Evolutionary conservation across 2,113 vertebrate genomes (phyloP).

Genomic region (Salminus brasiliensis): DNA sequence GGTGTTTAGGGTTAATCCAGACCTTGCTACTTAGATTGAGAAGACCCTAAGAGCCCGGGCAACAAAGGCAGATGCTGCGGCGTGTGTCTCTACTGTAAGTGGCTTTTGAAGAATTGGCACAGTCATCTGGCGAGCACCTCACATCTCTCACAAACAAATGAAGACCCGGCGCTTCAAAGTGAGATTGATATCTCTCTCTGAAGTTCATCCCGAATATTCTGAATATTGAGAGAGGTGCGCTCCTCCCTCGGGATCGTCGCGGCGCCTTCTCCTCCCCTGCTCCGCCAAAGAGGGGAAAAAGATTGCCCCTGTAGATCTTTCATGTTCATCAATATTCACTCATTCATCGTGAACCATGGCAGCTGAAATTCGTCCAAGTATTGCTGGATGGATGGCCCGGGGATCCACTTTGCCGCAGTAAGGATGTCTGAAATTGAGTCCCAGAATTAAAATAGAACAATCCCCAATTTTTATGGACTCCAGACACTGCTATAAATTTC

Average conservation of each 20-base stretch:
- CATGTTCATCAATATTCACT: slow-evolving; percentile 83
- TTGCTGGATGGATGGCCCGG: slow-evolving; percentile 71
- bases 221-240: slow-evolving; percentile 83
- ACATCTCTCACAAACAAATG: slow-evolving; percentile 84
- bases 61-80: slow-evolving; percentile 69
- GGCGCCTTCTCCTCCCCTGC: slow-evolving; percentile 64
- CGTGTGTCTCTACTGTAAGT: slow-evolving; percentile 74
- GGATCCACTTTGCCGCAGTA: slow-evolving; percentile 70
- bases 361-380: slow-evolving; percentile 79
- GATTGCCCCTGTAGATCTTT: slow-evolving; percentile 71
- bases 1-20: slow-evolving; percentile 67
- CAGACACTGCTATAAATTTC: slow-evolving; percentile 78
- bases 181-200: slow-evolving; percentile 90
- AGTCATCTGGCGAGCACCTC: slow-evolving; percentile 77
- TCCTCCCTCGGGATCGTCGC: slow-evolving; percentile 72
- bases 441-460: slow-evolving; percentile 82
- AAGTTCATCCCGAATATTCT: slow-evolving; percentile 84
- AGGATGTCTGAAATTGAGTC: slow-evolving; percentile 76
- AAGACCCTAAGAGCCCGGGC: slow-evolving; percentile 60
- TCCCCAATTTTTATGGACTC: slow-evolving; percentile 72
- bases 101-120: slow-evolving; percentile 83
- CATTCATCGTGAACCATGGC: slow-evolving; percentile 79
- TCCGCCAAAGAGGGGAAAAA: slow-evolving; percentile 62
- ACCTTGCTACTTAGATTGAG: slow-evolving; percentile 59
- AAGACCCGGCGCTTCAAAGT: slow-evolving; percentile 82